Percentiles rank a stretch among this genome's conserved stretches.
Evolutionary conservation across 2,888 invertebrate species (phyloP).

Genomic region (Dryobotodes eremita): DNA sequence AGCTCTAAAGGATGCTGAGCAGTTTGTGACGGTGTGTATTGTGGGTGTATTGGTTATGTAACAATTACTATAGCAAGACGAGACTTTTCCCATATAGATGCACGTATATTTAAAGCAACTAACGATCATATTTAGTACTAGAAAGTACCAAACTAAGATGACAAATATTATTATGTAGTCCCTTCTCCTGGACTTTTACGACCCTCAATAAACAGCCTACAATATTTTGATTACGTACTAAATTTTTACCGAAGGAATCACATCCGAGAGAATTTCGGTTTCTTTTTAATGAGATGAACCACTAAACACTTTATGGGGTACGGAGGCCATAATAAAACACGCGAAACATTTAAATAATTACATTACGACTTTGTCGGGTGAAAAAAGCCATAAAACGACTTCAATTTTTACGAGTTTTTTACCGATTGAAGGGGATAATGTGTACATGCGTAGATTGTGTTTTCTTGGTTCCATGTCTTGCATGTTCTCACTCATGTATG

Average conservation of each 20-base stretch:
- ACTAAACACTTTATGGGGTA: conserved; percentile 66
- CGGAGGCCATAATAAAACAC: conserved; percentile 66
- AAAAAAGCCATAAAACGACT: conserved; percentile 58
- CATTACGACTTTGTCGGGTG: conserved; percentile 66
- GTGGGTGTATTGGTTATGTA: too few species aligned
- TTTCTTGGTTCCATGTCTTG: conserved; percentile 29
- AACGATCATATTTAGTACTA: conserved; percentile 6
- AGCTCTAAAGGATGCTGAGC: not conserved
- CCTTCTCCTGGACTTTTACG: conserved; percentile 39
- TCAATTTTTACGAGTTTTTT: conserved; percentile 63
- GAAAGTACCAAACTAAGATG: conserved; percentile 38
- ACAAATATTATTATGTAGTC: conserved; percentile 47
- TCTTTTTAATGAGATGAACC: conserved; percentile 63
- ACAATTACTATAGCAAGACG: not conserved
- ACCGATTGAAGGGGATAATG: conserved; percentile 54
- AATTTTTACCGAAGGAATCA: conserved; percentile 55
- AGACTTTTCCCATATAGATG: not conserved
- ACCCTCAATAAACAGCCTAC: conserved; percentile 44
- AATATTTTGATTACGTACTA: conserved; percentile 58
- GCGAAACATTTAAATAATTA: conserved; percentile 71
- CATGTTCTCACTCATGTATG: conserved; percentile 16
- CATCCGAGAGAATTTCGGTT: conserved; percentile 26
- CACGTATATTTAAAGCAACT: not conserved
- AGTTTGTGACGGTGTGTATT: not conserved
- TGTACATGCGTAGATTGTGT: conserved; percentile 51